These are phyloP conservation scores for Cephus pulcher DNA, from an alignment of 2,888 invertebrate species.

Conservation along the genomic window DNA sequence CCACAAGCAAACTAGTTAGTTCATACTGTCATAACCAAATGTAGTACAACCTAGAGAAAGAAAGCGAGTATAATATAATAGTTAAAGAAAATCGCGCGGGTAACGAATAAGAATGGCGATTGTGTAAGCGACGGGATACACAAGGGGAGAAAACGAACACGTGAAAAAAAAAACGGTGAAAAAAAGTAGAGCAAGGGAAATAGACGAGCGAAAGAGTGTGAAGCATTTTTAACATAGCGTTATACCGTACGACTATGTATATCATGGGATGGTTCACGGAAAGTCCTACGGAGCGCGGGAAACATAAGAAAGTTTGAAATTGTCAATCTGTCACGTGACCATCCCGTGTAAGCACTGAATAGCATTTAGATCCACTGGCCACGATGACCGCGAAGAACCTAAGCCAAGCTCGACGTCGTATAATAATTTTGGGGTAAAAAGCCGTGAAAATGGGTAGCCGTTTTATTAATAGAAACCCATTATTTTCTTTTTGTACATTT, in stretches of 20 bases:
- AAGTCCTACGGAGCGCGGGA: neutral
- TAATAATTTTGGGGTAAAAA: neutral
- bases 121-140: conserved; percentile 14
- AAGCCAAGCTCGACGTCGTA: neutral
- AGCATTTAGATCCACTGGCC: neutral
- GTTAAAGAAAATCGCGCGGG: conserved; percentile 5
- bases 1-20: conserved; percentile 50
- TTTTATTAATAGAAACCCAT: neutral
- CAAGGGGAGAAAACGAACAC: conserved; percentile 8
- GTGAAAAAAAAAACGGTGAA: conserved; percentile 10
- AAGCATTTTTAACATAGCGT: conserved; percentile 15
- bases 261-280: neutral
- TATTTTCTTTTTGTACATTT: neutral
- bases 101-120: neutral
- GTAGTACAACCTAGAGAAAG: conserved; percentile 55
- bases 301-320: neutral
- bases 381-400: neutral
- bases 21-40: conserved; percentile 58
- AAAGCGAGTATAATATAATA: conserved; percentile 42
- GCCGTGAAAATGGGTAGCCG: neutral
- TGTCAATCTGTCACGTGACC: neutral
- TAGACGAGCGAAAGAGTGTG: conserved; percentile 5
- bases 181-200: conserved; percentile 4
- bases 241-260: neutral
- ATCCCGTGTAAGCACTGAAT: neutral